Conservation (phyloP, 1,140 invertebrate species). For the Dryas iulia region DNA sequence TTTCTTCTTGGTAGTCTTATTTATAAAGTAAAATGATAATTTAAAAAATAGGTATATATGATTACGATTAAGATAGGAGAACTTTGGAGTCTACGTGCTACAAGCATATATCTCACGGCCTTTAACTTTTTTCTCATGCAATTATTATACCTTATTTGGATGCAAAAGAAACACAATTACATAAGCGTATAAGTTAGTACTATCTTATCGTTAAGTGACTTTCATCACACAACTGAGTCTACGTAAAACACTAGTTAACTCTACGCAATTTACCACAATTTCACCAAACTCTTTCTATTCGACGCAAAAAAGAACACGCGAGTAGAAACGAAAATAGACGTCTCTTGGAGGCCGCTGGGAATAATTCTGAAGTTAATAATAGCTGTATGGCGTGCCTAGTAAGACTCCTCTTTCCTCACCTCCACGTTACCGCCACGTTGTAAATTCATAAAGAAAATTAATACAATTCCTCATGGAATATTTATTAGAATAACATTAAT, state of each 20-base stretch:
- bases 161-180: background rate
- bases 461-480: background rate
- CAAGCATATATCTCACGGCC: no score
- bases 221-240: background rate
- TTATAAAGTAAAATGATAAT: no score
- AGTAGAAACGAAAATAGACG: conserved; percentile 45
- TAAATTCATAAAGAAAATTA: conserved; percentile 6
- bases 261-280: background rate
- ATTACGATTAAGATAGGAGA: no score
- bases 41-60: no score
- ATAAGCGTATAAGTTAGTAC: background rate
- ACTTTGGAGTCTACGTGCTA: no score
- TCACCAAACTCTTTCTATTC: conserved; percentile 1
- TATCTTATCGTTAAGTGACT: background rate
- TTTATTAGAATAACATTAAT: no score
- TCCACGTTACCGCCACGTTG: conserved; percentile 16
- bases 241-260: background rate
- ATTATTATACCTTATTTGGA: background rate
- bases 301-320: conserved; percentile 23
- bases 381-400: conserved; percentile 41
- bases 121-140: background rate
- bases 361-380: conserved; percentile 52
- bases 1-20: no score
- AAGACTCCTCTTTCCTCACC: conserved; percentile 23
- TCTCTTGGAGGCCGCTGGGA: conserved; percentile 56